These are phyloP conservation scores for Protobothrops mucrosquamatus DNA, from an alignment of 2,113 vertebrate genomes.

Conservation along the genomic window DNA sequence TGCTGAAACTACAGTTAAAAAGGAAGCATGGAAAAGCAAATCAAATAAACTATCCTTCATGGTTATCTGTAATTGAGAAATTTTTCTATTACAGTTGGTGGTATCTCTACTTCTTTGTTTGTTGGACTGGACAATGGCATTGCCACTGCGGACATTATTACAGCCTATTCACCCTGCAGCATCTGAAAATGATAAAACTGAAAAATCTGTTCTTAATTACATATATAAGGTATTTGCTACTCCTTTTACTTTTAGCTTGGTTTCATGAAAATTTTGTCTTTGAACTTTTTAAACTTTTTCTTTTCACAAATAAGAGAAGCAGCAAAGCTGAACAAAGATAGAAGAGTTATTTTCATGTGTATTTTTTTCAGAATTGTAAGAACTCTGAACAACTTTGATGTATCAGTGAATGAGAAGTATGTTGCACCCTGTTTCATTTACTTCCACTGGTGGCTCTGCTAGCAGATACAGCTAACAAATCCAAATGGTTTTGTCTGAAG, in stretches of 20 bases:
- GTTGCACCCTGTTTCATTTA: neutral
- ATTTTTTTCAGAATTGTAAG: neutral
- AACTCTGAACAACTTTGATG: neutral
- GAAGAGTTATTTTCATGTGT: neutral
- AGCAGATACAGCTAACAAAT: neutral
- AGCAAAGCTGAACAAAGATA: neutral
- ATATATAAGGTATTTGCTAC: slow-evolving; percentile 87
- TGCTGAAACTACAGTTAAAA: slow-evolving; percentile 36
- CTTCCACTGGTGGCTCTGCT: neutral
- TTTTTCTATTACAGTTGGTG: slow-evolving; percentile 80
- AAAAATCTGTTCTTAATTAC: slow-evolving; percentile 91
- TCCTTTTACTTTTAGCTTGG: neutral
- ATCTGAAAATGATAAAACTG: slow-evolving; percentile 83
- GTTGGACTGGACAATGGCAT: slow-evolving; percentile 97
- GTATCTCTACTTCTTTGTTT: slow-evolving; percentile 95
- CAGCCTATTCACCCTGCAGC: slow-evolving; percentile 81
- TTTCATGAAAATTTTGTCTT: neutral
- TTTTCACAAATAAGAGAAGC: neutral
- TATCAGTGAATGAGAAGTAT: neutral
- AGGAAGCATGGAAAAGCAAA: slow-evolving; percentile 10
- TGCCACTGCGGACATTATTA: slow-evolving; percentile 89
- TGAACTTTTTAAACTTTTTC: neutral
- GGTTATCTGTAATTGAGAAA: slow-evolving; percentile 44
- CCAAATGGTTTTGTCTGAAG: neutral
- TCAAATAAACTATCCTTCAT: slow-evolving; percentile 36